Conservation (phyloP, 1,140 invertebrate species). For the Zaprionus gabonicus region DNA sequence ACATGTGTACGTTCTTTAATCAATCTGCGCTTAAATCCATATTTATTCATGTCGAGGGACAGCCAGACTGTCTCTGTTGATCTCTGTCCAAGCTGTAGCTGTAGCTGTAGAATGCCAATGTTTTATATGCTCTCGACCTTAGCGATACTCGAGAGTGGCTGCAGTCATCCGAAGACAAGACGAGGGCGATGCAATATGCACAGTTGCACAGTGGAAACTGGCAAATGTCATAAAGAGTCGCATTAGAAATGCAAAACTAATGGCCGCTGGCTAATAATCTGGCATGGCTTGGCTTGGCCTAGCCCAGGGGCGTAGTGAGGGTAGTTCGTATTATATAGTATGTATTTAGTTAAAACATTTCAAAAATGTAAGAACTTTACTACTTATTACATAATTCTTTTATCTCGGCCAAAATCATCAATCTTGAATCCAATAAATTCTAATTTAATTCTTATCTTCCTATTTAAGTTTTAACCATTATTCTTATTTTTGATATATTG, state of each 20-base stretch:
- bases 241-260: constrained; percentile 71
- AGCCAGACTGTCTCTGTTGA: neutral
- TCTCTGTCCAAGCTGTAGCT: neutral
- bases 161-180: constrained; percentile 29
- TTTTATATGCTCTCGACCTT: constrained; percentile 31
- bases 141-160: constrained; percentile 11
- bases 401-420: too few species aligned
- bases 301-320: too few species aligned
- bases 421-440: too few species aligned
- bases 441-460: too few species aligned
- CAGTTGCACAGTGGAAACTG: constrained; percentile 5
- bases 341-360: too few species aligned
- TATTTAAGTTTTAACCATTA: too few species aligned
- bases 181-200: neutral
- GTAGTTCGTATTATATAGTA: too few species aligned
- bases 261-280: constrained; percentile 59
- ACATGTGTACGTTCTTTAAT: neutral
- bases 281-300: constrained; percentile 41
- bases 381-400: too few species aligned
- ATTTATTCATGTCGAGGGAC: constrained; percentile 20
- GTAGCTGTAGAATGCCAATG: constrained; percentile 4
- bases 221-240: constrained; percentile 60
- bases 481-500: too few species aligned
- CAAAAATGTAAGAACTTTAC: too few species aligned
- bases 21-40: constrained; percentile 5